These are phyloP conservation scores for Hedya salicella DNA, from an alignment of 2,888 invertebrate genomes.

Conservation along the genomic window DNA sequence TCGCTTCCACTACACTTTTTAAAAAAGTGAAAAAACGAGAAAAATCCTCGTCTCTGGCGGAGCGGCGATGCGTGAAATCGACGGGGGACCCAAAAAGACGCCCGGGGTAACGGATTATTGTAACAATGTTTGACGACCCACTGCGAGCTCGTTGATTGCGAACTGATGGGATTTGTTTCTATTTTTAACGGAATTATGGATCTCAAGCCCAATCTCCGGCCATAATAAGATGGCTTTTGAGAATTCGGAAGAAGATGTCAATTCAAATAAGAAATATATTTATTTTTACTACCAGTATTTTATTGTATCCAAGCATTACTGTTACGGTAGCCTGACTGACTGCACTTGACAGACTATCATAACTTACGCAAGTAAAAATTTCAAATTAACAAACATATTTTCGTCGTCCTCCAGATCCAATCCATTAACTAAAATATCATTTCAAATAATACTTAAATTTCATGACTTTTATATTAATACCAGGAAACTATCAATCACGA, in stretches of 20 bases:
- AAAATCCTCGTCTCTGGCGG: slow-evolving; percentile 25
- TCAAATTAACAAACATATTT: too few species aligned
- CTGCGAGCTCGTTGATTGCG: slow-evolving; percentile 32
- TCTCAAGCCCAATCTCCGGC: slow-evolving; percentile 5
- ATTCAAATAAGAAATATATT: not conserved
- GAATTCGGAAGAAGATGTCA: slow-evolving; percentile 1
- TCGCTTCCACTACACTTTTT: slow-evolving; percentile 20
- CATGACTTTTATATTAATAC: not conserved
- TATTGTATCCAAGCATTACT: too few species aligned
- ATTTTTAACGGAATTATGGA: slow-evolving; percentile 14
- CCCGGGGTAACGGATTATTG: slow-evolving; percentile 30
- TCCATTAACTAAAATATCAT: too few species aligned
- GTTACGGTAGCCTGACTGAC: too few species aligned
- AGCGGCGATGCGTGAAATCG: slow-evolving; percentile 38
- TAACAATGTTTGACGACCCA: slow-evolving; percentile 43
- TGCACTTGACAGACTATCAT: too few species aligned
- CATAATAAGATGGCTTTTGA: slow-evolving; percentile 4
- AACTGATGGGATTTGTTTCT: slow-evolving; percentile 28
- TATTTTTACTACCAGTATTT: too few species aligned
- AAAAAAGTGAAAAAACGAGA: slow-evolving; percentile 29
- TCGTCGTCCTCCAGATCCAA: too few species aligned
- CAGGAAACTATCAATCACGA: slow-evolving; percentile 3
- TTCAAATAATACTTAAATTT: not conserved
- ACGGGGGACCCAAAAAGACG: slow-evolving; percentile 36
- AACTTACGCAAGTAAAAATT: too few species aligned